These are phyloP conservation scores for Scomber japonicus DNA, from an alignment of 2,113 vertebrate species.

Conservation along the genomic window DNA sequence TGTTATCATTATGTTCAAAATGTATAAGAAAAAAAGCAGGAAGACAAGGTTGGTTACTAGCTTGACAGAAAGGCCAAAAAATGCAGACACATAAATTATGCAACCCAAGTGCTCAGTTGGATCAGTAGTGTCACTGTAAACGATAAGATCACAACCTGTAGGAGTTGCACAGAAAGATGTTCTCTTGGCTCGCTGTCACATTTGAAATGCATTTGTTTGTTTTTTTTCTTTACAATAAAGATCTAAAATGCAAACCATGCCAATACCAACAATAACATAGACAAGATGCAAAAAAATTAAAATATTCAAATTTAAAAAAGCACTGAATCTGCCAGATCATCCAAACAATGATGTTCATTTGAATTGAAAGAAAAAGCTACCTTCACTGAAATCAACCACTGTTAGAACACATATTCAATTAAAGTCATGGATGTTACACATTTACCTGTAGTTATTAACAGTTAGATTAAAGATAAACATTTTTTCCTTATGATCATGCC, in stretches of 20 bases:
- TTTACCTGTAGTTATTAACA: not conserved
- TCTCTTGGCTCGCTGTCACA: constrained; percentile 38
- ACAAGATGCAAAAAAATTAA: constrained; percentile 10
- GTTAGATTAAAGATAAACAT: constrained; percentile 4
- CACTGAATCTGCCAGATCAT: not conserved
- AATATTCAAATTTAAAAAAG: too few species aligned
- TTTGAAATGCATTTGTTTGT: not conserved
- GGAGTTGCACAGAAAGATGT: not conserved
- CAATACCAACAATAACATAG: not conserved
- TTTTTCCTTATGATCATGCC: not conserved
- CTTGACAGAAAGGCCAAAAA: not conserved
- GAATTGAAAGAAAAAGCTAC: constrained; percentile 14
- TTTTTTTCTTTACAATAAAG: not conserved
- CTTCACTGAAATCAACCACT: not conserved
- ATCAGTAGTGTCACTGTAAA: constrained; percentile 43
- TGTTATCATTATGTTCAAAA: not conserved
- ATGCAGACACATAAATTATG: constrained; percentile 17
- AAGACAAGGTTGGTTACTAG: constrained; percentile 16
- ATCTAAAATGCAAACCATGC: not conserved
- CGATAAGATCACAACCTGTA: constrained; percentile 13
- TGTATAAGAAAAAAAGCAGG: not conserved
- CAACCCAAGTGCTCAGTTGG: constrained; percentile 33
- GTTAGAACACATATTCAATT: not conserved
- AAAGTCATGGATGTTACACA: not conserved
- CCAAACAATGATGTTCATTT: constrained; percentile 3